phyloP scores from a whole-genome alignment of 2,113 vertebrate genomes.

The Pseudopipra pipra region DNA sequence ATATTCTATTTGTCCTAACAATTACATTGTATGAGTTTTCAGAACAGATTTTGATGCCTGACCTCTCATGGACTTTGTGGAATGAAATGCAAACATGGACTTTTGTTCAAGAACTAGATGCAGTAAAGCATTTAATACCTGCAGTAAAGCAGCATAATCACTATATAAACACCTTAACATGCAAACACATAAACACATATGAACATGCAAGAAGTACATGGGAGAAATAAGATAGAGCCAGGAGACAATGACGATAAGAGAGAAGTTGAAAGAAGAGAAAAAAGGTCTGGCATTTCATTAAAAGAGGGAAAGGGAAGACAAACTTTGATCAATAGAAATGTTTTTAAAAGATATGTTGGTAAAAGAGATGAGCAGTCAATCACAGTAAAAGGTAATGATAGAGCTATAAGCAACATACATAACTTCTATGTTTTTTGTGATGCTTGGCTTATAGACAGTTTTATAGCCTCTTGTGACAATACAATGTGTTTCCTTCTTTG shows the following conservation, averaged over 20 bases:
- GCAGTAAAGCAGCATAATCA: background rate
- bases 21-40: background rate
- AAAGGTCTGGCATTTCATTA: background rate
- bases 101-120: background rate
- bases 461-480: background rate
- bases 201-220: accelerated
- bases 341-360: background rate
- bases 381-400: background rate
- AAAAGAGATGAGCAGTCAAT: background rate
- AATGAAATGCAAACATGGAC: background rate
- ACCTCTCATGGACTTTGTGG: background rate
- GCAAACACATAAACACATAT: too few relatives aligned
- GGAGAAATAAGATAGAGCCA: background rate
- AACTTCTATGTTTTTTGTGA: background rate
- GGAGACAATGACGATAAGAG: background rate
- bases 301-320: background rate
- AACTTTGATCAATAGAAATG: background rate
- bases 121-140: background rate
- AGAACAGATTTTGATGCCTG: background rate
- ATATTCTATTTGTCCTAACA: background rate
- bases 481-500: background rate
- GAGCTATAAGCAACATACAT: background rate
- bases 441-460: background rate
- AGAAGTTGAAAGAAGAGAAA: background rate
- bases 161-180: background rate